phyloP scores from a whole-genome alignment of 2,797 vertebrate genomes.

The Alosa sapidissima region DNA sequence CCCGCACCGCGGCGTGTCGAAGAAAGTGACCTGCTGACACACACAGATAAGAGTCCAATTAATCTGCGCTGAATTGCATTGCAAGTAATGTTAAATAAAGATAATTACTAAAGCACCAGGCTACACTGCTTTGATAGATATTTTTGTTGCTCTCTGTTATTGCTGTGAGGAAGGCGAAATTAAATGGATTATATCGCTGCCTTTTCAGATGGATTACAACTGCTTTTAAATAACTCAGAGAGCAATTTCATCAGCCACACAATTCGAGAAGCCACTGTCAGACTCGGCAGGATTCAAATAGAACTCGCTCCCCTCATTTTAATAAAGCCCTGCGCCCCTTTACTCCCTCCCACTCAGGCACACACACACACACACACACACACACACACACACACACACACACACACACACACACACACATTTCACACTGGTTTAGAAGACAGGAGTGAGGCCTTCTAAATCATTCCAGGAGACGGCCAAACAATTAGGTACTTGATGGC shows the following conservation, averaged over 20 bases:
- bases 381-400: conserved; percentile 39
- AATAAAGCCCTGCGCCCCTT: conserved; percentile 73
- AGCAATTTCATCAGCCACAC: conserved; percentile 80
- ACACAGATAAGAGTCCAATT: conserved; percentile 80
- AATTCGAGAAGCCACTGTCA: conserved; percentile 78
- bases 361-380: conserved; percentile 36
- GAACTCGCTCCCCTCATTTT: conserved; percentile 78
- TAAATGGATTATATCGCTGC: conserved; percentile 81
- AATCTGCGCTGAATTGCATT: conserved; percentile 76
- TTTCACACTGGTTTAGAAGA: conserved; percentile 53
- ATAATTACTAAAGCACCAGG: conserved; percentile 82
- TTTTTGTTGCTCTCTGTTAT: conserved; percentile 74
- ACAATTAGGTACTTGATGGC: conserved; percentile 53
- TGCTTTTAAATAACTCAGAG: conserved; percentile 83
- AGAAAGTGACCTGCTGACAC: conserved; percentile 79
- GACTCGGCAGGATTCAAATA: conserved; percentile 78
- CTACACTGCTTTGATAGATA: conserved; percentile 79
- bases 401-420: conserved; percentile 13
- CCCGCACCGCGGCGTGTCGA: conserved; percentile 71
- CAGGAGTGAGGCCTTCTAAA: conserved; percentile 55
- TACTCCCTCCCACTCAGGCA: conserved; percentile 16
- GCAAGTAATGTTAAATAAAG: conserved; percentile 80
- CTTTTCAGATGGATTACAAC: conserved; percentile 86
- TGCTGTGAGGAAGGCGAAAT: conserved; percentile 79
- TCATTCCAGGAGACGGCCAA: conserved; percentile 50